phyloP scores from a whole-genome alignment of 2,797 vertebrate genomes.

The Lutjanus argentimaculatus region DNA sequence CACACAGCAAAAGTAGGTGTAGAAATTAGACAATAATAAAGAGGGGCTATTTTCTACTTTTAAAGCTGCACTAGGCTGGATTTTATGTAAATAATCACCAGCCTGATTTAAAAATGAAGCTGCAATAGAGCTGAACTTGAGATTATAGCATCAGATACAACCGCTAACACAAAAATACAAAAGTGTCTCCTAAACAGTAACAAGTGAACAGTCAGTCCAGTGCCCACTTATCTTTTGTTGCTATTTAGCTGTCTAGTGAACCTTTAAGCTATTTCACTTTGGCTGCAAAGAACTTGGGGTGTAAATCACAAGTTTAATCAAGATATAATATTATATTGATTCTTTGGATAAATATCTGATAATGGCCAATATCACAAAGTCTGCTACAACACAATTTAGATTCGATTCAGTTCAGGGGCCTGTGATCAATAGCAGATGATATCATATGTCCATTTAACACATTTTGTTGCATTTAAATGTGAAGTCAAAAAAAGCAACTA shows the following conservation, averaged over 20 bases:
- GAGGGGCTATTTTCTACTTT: conserved; percentile 25
- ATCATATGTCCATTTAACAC: too few species aligned
- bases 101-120: conserved; percentile 7
- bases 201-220: neutral
- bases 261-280: neutral
- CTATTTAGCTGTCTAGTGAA: neutral
- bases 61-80: neutral
- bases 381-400: too few species aligned
- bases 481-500: too few species aligned
- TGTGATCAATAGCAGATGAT: too few species aligned
- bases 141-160: too few species aligned
- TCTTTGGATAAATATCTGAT: too few species aligned
- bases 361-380: too few species aligned
- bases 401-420: too few species aligned
- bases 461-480: too few species aligned
- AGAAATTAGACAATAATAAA: conserved; percentile 26
- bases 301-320: too few species aligned
- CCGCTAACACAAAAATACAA: neutral
- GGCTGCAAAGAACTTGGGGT: neutral
- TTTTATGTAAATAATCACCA: conserved; percentile 22
- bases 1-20: neutral
- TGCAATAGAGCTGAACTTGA: neutral
- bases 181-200: too few species aligned
- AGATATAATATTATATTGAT: too few species aligned
- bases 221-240: neutral